phyloP scores from a whole-genome alignment of 2,888 invertebrate genomes.

The Carabus problematicus region DNA sequence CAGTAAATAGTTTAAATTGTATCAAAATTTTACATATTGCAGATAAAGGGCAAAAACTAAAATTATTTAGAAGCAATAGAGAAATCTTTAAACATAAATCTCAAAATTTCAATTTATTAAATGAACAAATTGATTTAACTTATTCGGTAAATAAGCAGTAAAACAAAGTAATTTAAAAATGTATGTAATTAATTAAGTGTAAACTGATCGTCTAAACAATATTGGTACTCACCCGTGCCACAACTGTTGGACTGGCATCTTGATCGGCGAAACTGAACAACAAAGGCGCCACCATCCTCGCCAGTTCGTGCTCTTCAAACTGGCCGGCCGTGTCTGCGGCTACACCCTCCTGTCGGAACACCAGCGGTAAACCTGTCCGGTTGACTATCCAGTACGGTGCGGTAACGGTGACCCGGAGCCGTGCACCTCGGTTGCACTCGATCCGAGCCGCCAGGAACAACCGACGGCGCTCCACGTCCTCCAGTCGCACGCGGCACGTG shows the following conservation, averaged over 20 bases:
- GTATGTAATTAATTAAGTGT: too few relatives aligned
- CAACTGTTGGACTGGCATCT: conserved; percentile 80
- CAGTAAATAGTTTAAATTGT: too few relatives aligned
- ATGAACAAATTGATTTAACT: too few relatives aligned
- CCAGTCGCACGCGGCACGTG: conserved; percentile 67
- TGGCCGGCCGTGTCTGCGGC: conserved; percentile 84
- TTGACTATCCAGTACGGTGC: conserved; percentile 96
- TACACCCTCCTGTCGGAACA: conserved; percentile 90
- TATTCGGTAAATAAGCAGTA: too few relatives aligned
- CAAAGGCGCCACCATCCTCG: conserved; percentile 89
- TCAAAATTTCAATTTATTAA: too few relatives aligned
- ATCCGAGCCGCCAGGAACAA: conserved; percentile 74
- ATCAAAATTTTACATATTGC: too few relatives aligned
- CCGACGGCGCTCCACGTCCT: conserved; percentile 75
- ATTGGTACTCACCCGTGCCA: conserved; percentile 81
- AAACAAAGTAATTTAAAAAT: too few relatives aligned
- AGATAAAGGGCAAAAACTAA: too few relatives aligned
- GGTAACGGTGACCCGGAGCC: conserved; percentile 71
- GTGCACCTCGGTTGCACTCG: conserved; percentile 9
- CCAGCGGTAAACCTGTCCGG: conserved; percentile 93
- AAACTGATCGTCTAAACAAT: too few relatives aligned
- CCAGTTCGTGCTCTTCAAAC: conserved; percentile 93
- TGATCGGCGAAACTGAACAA: conserved; percentile 93
- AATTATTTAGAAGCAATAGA: too few relatives aligned
- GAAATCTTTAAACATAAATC: too few relatives aligned